Evolutionary conservation across 2,888 invertebrate species (phyloP).

Genomic region (Ectobius pallidus): DNA sequence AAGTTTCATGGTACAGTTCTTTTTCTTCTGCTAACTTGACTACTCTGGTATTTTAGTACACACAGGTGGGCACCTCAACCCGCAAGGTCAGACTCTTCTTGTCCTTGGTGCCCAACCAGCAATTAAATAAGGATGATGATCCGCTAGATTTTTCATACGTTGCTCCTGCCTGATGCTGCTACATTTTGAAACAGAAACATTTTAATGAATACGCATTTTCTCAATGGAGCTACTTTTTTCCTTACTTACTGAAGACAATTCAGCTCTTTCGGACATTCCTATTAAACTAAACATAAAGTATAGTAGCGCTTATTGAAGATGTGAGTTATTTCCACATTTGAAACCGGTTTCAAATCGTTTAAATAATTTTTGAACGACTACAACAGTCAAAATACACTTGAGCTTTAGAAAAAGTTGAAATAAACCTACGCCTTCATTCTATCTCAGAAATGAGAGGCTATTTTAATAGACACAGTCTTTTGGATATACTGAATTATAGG

Average conservation of each 20-base stretch:
- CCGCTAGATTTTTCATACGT: background rate
- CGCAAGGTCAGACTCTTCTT: background rate
- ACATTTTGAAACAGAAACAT: constrained; percentile 35
- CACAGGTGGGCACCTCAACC: background rate
- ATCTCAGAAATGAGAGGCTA: too few species aligned
- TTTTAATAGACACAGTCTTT: too few species aligned
- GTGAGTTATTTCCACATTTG: too few species aligned
- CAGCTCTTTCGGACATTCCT: background rate
- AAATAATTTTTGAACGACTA: too few species aligned
- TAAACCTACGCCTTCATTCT: too few species aligned
- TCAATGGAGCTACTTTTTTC: constrained; percentile 4
- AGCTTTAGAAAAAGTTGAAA: too few species aligned
- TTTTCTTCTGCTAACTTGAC: background rate
- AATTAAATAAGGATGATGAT: constrained; percentile 18
- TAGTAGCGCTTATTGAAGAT: too few species aligned
- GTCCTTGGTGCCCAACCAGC: constrained; percentile 19
- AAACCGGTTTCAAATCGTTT: too few species aligned
- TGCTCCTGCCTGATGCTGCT: constrained; percentile 15
- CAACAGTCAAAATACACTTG: too few species aligned
- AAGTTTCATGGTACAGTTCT: background rate
- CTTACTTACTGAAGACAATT: background rate
- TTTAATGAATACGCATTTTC: constrained; percentile 35
- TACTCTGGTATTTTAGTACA: background rate
- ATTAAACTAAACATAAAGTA: too few species aligned
- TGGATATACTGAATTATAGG: too few species aligned